Evolutionary conservation across 2,113 vertebrate species (phyloP).

Genomic region (Alectura lathami): DNA sequence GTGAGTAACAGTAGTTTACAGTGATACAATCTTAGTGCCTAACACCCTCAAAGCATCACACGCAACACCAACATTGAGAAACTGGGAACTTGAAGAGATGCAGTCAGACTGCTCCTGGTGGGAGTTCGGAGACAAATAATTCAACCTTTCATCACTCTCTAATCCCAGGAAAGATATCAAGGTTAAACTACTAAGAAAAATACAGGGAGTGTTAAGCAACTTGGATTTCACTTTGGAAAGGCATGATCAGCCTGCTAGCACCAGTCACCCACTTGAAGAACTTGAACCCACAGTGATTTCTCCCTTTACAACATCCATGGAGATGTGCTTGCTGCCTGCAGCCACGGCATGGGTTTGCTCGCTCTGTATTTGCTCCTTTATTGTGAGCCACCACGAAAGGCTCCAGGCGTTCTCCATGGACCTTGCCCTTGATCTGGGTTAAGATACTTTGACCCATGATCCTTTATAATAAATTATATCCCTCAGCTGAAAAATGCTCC

Average conservation of each 20-base stretch:
- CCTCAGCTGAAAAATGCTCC: conserved; percentile 61
- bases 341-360: background rate
- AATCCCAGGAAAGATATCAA: conserved; percentile 63
- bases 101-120: background rate
- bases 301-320: background rate
- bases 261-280: background rate
- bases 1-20: background rate
- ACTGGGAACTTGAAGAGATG: conserved; percentile 43
- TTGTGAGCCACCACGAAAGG: conserved; percentile 55
- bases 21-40: conserved; percentile 27
- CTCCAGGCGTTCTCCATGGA: conserved; percentile 58
- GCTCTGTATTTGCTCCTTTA: conserved; percentile 57
- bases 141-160: conserved; percentile 62
- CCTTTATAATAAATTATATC: conserved; percentile 73
- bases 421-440: conserved; percentile 69
- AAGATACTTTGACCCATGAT: conserved; percentile 65
- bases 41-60: background rate
- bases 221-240: background rate
- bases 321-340: background rate
- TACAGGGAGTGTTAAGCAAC: conserved; percentile 3
- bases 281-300: background rate
- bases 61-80: conserved; percentile 56
- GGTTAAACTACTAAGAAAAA: conserved; percentile 58
- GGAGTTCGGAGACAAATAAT: conserved; percentile 63
- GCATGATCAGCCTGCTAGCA: background rate